A percentile compares a stretch with the other conserved stretches of the same genome.
Evolutionary conservation across 2,113 vertebrate genomes (phyloP).

Genomic region (Acanthochromis polyacanthus): DNA sequence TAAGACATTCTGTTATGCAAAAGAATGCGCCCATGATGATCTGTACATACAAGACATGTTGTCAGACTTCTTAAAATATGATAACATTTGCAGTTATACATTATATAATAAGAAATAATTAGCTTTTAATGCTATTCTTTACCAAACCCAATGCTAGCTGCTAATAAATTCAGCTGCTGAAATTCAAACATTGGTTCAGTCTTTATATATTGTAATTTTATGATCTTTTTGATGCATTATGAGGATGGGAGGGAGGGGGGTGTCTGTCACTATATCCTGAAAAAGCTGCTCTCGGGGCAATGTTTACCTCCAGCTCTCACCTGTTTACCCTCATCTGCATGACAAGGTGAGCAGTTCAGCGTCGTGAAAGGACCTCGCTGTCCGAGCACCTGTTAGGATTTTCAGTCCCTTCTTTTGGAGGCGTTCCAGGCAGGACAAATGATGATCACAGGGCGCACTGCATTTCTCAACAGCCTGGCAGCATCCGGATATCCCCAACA

Average conservation of each 20-base stretch:
- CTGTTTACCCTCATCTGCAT: conserved; percentile 17
- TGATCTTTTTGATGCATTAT: background rate
- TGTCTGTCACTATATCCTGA: too few species aligned
- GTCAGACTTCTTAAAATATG: too few species aligned
- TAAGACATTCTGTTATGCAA: too few species aligned
- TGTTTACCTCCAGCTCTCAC: background rate
- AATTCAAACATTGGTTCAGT: too few species aligned
- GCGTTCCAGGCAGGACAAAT: conserved; percentile 17
- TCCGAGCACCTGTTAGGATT: conserved; percentile 35
- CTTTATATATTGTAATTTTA: too few species aligned
- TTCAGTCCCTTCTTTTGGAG: conserved; percentile 14
- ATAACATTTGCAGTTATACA: too few species aligned
- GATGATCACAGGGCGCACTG: background rate
- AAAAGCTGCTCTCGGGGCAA: background rate
- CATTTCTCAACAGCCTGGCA: conserved; percentile 4
- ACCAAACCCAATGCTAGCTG: too few species aligned
- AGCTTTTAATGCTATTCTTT: too few species aligned
- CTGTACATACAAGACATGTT: too few species aligned
- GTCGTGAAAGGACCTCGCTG: conserved; percentile 17
- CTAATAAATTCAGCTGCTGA: too few species aligned
- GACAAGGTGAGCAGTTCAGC: conserved; percentile 37
- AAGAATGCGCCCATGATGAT: too few species aligned
- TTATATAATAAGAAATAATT: too few species aligned
- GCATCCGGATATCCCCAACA: conserved; percentile 6
- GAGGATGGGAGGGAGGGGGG: background rate